Base-by-base conservation (phyloP, 2,888 invertebrate species). In the Germaria angustata region DNA sequence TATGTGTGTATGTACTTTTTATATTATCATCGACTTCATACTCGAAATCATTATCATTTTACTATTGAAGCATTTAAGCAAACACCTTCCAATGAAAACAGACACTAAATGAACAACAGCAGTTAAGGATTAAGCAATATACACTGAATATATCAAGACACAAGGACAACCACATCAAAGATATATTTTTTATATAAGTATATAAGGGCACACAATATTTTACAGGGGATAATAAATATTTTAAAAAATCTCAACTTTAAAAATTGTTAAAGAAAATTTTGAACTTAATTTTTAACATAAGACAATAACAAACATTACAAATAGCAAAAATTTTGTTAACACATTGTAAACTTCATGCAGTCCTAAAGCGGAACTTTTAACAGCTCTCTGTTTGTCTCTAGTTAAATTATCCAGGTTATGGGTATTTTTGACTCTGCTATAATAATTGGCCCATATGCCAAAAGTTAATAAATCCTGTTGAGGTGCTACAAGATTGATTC, bases 371-470 rank as follows among this genome's bases (percentile, higher is more conserved):
- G 36, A 44, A 36, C 28, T 66, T 22, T 36, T 36, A 1, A 15
- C 7, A 11, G 46, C 28, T 9, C 28, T 32, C 22, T 53, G 34
- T 13, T n/a, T 15, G 4, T 11, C 17, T 17, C 6, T 8, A 2
- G 39, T 68, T 4, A 46, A 34, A n/a, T 84, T 84, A 71, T 88
- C 59, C 57, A 89, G 57, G 36, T 88, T 88, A 53, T 89, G 89
- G 0, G 36, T 85, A 68, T 76, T 85, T 6, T 81, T 71, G 36
- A 85, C 32, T 0, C 76, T 34, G 4, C 81, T 86, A 9, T 77
- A 90, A 51, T 89, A 90, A 20, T 89, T 89, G 13, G 87, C 87
- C 88, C 90, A 91, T 53, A 91, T 88, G 32, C 87, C 90, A 76
- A 91, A 91, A 4, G 90, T 90, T n/a, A 91, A 59, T 2, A 91